Percentiles rank a stretch among this genome's conserved stretches.
phyloP scores from a whole-genome alignment of 2,888 invertebrate genomes.

The Subacronicta megacephala region DNA sequence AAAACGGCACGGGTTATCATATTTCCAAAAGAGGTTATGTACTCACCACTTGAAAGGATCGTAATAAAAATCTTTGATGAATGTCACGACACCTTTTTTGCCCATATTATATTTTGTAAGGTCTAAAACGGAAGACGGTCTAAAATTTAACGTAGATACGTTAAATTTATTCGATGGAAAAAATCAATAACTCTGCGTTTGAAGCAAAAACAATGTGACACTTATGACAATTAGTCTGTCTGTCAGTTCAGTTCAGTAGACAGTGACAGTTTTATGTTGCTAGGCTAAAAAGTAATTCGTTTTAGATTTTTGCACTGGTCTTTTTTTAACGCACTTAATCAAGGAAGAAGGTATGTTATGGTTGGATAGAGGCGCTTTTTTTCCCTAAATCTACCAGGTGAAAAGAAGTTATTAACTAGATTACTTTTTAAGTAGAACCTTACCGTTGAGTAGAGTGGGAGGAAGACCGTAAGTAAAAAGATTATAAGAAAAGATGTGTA shows the following conservation, averaged over 20 bases:
- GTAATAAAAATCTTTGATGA: slow-evolving; percentile 91
- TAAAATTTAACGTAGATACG: slow-evolving; percentile 40
- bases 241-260: no score
- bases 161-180: slow-evolving; percentile 47
- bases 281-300: no score
- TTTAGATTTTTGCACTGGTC: no score
- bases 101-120: slow-evolving; percentile 85
- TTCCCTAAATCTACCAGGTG: no score
- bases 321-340: no score
- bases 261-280: no score
- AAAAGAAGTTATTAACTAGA: no score
- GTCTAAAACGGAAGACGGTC: slow-evolving; percentile 29
- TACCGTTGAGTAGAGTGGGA: no score
- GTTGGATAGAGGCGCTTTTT: no score
- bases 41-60: slow-evolving; percentile 95
- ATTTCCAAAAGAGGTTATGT: slow-evolving; percentile 70
- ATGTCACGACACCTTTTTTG: slow-evolving; percentile 88
- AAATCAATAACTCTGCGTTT: slow-evolving; percentile 54
- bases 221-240: no score
- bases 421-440: no score
- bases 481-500: neutral
- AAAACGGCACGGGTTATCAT: slow-evolving; percentile 33
- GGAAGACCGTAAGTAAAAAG: neutral
- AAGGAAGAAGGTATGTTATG: no score
- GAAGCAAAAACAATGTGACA: slow-evolving; percentile 10